Base-by-base conservation (phyloP, 2,888 invertebrate species). In the Caenorhabditis uteleia region DNA sequence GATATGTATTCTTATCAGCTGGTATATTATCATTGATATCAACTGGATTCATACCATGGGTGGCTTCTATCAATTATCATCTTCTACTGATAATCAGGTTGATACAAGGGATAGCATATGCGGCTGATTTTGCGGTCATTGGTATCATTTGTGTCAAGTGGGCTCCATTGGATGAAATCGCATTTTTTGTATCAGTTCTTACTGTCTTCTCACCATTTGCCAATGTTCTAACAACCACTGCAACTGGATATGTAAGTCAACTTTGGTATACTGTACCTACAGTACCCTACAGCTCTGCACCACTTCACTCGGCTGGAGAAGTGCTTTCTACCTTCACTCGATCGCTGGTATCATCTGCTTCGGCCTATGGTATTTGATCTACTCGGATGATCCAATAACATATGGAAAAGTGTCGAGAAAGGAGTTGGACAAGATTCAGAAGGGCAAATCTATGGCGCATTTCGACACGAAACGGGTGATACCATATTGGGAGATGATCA, bases 91-190 rank as follows among this genome's bases (percentile, higher is more conserved):
- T 45, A 5, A 44, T 64, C 25, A 33, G 64, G 29, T 49, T 59
- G 61, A 26, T 64, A 1, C 46, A 64, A 58, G 64, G 64, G 29
- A 49, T 64, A 8, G 64, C 64, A 1, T 64, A 64, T 20, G 47
- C 64, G 7, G 64, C 64, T 3, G 64, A 64, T 27, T 64, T 64
- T 18, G 64, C 64, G 14, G 58, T 58, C 14, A 64, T 64, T 31
- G 64, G 64, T 20, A 64, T 58, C 25, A 54, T 64, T 20, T 57
- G 58, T 45, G 58, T 58, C 16, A 57, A 54, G 25, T 64, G 64
- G 64, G 64, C 64, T 20, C 64, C 64, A n/a, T 45, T 46, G 26
- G 49, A 57, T 25, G 64, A 64, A 36, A 38, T 45, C 16, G 64
- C 58, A 12, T 40, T 64, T 26, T 64, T 64, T 29, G 27, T 64